Conservation (phyloP, 2,797 vertebrate species). For the Myripristis murdjan region DNA sequence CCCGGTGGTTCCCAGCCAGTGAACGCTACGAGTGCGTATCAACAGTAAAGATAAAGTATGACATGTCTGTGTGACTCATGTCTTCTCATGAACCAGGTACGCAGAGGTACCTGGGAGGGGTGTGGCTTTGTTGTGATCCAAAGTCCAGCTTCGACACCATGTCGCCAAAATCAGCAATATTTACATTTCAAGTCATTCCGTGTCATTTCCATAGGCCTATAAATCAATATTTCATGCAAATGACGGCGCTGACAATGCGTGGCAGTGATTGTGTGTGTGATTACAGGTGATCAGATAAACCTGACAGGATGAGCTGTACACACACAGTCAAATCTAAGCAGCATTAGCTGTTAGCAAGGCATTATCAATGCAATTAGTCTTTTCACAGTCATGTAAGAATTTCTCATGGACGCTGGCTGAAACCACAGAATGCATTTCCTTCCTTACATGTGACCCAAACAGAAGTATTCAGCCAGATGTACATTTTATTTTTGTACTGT, state of each 20-base stretch:
- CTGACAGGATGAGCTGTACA: not conserved
- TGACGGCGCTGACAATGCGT: not conserved
- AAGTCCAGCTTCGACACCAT: not conserved
- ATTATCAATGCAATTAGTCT: not conserved
- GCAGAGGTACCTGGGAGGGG: conserved; percentile 19
- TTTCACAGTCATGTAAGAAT: not conserved
- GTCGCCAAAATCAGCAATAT: conserved; percentile 4
- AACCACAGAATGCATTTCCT: not conserved
- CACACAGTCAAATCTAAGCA: not conserved
- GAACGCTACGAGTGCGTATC: too few relatives aligned
- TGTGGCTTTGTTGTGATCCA: conserved; percentile 33
- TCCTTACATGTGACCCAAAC: not conserved
- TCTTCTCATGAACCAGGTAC: conserved; percentile 20
- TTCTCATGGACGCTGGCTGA: not conserved
- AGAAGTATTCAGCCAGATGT: not conserved
- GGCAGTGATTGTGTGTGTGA: too few relatives aligned
- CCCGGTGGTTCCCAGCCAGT: not conserved
- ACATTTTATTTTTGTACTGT: not conserved
- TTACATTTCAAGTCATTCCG: not conserved
- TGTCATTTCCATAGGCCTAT: not conserved
- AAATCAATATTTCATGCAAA: not conserved
- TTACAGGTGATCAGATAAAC: too few relatives aligned
- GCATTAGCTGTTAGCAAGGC: not conserved
- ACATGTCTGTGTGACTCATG: conserved; percentile 27
- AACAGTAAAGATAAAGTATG: too few relatives aligned